These are phyloP conservation scores for Oxyura jamaicensis DNA, from an alignment of 2,113 vertebrate species.

Conservation along the genomic window DNA sequence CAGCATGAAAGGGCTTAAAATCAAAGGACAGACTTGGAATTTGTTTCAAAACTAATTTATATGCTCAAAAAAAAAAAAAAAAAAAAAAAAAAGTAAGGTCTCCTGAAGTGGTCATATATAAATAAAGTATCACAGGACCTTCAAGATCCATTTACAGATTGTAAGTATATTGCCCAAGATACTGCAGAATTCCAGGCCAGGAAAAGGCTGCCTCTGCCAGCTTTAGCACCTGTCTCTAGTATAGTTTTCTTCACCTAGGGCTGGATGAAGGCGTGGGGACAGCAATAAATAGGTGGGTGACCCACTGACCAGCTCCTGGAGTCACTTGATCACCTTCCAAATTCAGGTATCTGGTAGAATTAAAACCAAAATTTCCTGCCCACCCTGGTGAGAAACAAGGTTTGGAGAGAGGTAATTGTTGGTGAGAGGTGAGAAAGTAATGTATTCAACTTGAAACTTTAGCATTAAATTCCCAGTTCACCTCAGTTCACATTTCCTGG, in stretches of 20 bases:
- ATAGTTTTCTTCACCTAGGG: fast-evolving
- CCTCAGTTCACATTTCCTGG: not conserved
- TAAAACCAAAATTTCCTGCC: not conserved
- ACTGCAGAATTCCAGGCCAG: not conserved
- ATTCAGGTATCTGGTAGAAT: not conserved
- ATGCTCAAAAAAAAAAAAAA: not conserved
- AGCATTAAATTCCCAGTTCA: not conserved
- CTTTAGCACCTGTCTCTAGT: not conserved
- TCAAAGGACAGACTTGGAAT: not conserved
- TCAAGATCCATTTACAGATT: not conserved
- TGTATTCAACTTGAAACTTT: not conserved
- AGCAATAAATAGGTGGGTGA: not conserved
- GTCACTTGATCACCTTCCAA: not conserved
- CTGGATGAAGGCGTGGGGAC: not conserved
- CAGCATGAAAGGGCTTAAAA: not conserved
- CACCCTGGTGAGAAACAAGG: not conserved
- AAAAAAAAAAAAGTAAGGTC: fast-evolving
- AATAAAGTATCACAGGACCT: not conserved
- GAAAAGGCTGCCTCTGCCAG: not conserved
- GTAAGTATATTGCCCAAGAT: not conserved
- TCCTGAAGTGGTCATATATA: fast-evolving
- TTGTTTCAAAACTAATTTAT: not conserved
- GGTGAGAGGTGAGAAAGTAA: not conserved
- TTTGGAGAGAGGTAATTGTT: not conserved
- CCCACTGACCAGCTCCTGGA: not conserved